Evolutionary conservation across 2,113 vertebrate species (phyloP).

Genomic region (Bostrychus sinensis): DNA sequence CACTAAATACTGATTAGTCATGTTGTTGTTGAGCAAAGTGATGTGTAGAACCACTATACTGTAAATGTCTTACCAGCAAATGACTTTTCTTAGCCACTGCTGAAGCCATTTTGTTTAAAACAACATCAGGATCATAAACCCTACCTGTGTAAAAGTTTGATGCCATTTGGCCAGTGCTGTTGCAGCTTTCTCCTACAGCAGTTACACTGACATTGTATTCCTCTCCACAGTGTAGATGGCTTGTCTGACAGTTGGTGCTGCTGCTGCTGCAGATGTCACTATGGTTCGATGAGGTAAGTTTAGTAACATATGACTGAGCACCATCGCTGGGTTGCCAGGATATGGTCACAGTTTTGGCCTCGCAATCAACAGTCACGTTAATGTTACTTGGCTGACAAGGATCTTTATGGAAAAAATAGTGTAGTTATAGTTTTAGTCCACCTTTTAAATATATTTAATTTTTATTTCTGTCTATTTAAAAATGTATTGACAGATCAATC

Average conservation of each 20-base stretch:
- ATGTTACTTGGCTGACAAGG: slow-evolving; percentile 57
- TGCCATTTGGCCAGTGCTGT: slow-evolving; percentile 55
- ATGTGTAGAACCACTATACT: too few species aligned
- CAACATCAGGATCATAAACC: too few species aligned
- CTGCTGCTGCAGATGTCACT: slow-evolving; percentile 45
- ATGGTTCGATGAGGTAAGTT: slow-evolving; percentile 38
- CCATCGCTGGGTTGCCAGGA: slow-evolving; percentile 58
- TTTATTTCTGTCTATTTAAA: too few species aligned
- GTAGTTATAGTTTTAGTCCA: too few species aligned
- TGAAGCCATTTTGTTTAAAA: too few species aligned
- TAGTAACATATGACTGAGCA: slow-evolving; percentile 36
- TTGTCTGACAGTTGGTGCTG: slow-evolving; percentile 54
- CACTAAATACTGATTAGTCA: too few species aligned
- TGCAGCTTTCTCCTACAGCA: slow-evolving; percentile 56
- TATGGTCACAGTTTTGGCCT: slow-evolving; percentile 7
- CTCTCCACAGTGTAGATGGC: slow-evolving; percentile 61
- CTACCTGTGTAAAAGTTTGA: slow-evolving; percentile 67
- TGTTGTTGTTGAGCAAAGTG: too few species aligned
- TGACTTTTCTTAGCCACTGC: too few species aligned
- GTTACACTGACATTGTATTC: slow-evolving; percentile 59
- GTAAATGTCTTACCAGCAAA: too few species aligned
- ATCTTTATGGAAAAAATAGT: slow-evolving; percentile 27
- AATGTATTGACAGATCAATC: too few species aligned
- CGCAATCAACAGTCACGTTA: slow-evolving; percentile 47
- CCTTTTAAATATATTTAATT: too few species aligned